Base-by-base conservation (phyloP, 1,140 invertebrate genomes). In the Palaemon carinicauda region DNA sequence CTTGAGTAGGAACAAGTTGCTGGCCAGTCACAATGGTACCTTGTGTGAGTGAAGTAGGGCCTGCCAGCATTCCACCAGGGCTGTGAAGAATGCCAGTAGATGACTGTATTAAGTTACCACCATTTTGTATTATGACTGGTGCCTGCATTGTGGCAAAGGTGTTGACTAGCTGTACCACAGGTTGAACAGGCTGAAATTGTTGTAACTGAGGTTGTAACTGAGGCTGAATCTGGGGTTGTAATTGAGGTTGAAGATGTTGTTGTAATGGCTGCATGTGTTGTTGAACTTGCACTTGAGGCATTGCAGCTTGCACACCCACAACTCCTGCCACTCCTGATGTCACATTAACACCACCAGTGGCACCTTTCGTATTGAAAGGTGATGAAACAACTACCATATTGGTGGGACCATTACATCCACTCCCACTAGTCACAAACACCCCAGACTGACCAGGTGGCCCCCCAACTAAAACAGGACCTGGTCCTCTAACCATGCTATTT, bases 41-140 rank as follows among this genome's bases (percentile, higher is more conserved):
- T 51, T 88, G 88, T 71, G 88, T 78, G 27, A 86, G 80, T 52
- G 82, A 74, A 51, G 82, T 54, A 54, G 87, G 86, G 15, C 82
- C 86, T 77, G 84, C 69, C 29, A 87, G 60, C 56, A 89, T 87
- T 17, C 83, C 82, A 52, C 88, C 86, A 53, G 82, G 88, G 69
- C 85, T 83, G 65, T 78, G 82, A 52, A 89, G 56, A 29, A 89
- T 77, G 54, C 88, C 86, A 60, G 87, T 52, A 19, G 88, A 83
- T 77, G 88, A 87, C 29, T 90, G 89, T 27, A 90, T 85, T 73
- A 95, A 94, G 71, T 92, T 92, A 3, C 95, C 94, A 33, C 88
- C 89, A 5, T 95, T 95, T 91, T 96, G 96, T 73, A 97, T 94
- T 53, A 92, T 89, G 12, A 96, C 93, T 0, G 96, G 95, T 24